Conservation (phyloP, 2,797 vertebrate genomes). For the Hapalemur alaotrensis region DNA sequence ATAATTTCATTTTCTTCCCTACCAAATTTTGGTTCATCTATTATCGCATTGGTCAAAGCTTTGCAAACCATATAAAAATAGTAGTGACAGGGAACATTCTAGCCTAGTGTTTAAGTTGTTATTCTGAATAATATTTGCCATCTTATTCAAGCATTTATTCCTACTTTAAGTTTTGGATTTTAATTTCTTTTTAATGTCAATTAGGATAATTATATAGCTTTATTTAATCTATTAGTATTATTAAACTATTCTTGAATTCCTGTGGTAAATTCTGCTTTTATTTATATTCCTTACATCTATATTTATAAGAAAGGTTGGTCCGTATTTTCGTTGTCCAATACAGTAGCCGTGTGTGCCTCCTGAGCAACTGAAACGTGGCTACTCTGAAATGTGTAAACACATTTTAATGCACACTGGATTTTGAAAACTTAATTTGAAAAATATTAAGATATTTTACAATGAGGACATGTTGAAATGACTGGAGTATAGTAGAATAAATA, state of each 20-base stretch:
- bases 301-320: neutral
- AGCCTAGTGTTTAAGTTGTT: neutral
- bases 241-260: neutral
- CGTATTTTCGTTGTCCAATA: neutral
- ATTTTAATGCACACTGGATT: neutral
- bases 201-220: neutral
- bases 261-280: neutral
- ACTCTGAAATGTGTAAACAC: accelerated
- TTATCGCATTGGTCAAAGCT: neutral
- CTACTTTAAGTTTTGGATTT: neutral
- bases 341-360: neutral
- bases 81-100: neutral
- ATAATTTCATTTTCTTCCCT: neutral
- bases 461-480: neutral
- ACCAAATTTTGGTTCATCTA: neutral
- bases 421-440: neutral
- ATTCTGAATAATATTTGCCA: neutral
- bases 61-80: neutral
- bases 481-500: neutral
- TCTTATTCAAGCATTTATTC: neutral
- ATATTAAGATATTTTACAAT: neutral
- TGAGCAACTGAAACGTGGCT: neutral
- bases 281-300: neutral
- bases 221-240: neutral
- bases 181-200: neutral